These are phyloP conservation scores for Ia io DNA, from an alignment of 2,113 vertebrate species.

Conservation along the genomic window DNA sequence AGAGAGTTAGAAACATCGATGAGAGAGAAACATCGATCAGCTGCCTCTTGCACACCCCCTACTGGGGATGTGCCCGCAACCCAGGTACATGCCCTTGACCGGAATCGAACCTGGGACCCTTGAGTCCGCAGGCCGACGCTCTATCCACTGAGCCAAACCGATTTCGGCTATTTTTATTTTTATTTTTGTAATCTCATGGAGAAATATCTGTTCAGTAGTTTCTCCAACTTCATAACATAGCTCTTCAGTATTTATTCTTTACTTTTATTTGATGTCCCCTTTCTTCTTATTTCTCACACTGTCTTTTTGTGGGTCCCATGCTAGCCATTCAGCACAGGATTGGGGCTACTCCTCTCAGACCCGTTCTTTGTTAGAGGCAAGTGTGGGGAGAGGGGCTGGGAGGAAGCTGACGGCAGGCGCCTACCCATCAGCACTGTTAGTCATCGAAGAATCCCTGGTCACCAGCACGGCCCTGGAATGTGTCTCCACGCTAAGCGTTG, in stretches of 20 bases:
- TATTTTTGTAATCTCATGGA: background rate
- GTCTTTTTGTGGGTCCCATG: background rate
- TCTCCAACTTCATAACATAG: background rate
- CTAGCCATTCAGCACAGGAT: background rate
- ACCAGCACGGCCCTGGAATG: background rate
- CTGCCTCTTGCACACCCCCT: too few species aligned
- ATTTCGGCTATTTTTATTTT: background rate
- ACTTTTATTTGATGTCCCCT: background rate
- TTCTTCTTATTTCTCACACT: background rate
- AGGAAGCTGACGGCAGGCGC: background rate
- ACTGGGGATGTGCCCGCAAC: too few species aligned
- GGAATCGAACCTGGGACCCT: too few species aligned
- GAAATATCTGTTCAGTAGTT: background rate
- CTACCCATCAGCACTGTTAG: accelerated
- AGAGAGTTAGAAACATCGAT: too few species aligned
- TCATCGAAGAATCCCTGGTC: background rate
- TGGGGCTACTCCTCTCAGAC: background rate
- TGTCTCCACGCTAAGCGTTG: background rate
- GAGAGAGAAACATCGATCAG: too few species aligned
- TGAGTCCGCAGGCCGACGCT: too few species aligned
- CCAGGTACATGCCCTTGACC: too few species aligned
- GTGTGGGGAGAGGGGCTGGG: background rate
- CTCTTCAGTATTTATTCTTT: background rate
- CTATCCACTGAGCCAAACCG: too few species aligned
- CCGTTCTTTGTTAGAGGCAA: background rate